Conservation (phyloP, 2,888 invertebrate species). For the Drosophila subquinaria region DNA sequence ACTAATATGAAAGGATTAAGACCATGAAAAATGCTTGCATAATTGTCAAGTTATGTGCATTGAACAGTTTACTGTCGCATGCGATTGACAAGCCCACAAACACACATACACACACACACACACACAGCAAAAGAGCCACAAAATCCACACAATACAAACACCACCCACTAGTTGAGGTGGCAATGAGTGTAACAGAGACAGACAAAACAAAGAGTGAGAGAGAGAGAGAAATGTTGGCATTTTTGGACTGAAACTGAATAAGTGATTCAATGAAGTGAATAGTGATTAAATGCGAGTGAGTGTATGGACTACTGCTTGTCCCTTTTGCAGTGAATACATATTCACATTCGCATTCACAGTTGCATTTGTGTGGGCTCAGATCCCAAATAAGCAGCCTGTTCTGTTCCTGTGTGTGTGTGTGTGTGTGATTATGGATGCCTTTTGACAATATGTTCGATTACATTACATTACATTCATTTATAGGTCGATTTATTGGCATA, state of each 20-base stretch:
- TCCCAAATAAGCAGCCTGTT: constrained; percentile 11
- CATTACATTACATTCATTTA: neutral
- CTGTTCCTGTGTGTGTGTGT: neutral
- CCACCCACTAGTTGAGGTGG: constrained; percentile 19
- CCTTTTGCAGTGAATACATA: constrained; percentile 7
- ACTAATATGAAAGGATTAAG: constrained; percentile 63
- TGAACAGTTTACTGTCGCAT: constrained; percentile 48
- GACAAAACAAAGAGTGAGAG: constrained; percentile 3
- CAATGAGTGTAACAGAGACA: constrained; percentile 13
- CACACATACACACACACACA: constrained; percentile 18
- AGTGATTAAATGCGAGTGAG: constrained; percentile 66
- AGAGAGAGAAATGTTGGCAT: constrained; percentile 44
- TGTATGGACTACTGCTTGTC: constrained; percentile 6
- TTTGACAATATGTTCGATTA: constrained; percentile 29
- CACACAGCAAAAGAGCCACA: constrained; percentile 58
- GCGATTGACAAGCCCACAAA: constrained; percentile 58
- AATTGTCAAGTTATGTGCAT: constrained; percentile 65
- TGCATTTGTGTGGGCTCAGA: constrained; percentile 26
- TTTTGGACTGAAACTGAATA: constrained; percentile 67
- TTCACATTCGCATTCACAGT: neutral
- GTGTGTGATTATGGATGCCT: constrained; percentile 42
- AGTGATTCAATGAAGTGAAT: constrained; percentile 76
- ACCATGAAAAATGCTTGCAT: constrained; percentile 57
- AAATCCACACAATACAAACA: constrained; percentile 76
- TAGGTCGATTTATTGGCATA: neutral